Conservation (phyloP, 2,113 vertebrate genomes). For the Baryphthengus martii region DNA sequence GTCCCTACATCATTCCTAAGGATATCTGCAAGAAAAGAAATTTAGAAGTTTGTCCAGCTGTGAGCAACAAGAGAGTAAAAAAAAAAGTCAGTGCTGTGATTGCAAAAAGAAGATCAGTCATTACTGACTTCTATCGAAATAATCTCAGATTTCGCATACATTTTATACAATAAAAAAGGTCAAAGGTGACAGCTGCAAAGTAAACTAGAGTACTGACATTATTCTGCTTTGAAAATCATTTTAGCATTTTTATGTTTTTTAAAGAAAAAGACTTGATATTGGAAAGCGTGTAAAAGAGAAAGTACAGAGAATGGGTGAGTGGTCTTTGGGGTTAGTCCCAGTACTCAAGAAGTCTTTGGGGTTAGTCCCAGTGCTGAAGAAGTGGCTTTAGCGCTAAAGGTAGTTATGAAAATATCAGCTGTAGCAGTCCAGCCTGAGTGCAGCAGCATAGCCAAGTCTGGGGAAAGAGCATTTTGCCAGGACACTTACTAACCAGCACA, state of each 20-base stretch:
- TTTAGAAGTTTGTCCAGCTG: background rate
- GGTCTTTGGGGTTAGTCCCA: background rate
- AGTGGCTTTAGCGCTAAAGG: background rate
- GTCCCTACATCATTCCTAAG: background rate
- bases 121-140: background rate
- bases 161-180: background rate
- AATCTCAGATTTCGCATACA: background rate
- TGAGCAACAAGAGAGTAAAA: background rate
- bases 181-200: background rate
- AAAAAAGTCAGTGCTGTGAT: background rate
- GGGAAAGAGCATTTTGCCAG: background rate
- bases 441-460: background rate
- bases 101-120: background rate
- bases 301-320: background rate
- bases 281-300: background rate
- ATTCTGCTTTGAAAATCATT: background rate
- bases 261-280: background rate
- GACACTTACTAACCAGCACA: background rate
- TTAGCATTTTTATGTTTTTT: background rate
- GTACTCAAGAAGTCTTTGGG: background rate
- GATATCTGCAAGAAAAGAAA: background rate
- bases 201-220: background rate
- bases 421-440: background rate
- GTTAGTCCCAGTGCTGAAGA: background rate
- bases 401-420: background rate